phyloP scores from a whole-genome alignment of 2,113 vertebrate species.

The Struthio camelus region DNA sequence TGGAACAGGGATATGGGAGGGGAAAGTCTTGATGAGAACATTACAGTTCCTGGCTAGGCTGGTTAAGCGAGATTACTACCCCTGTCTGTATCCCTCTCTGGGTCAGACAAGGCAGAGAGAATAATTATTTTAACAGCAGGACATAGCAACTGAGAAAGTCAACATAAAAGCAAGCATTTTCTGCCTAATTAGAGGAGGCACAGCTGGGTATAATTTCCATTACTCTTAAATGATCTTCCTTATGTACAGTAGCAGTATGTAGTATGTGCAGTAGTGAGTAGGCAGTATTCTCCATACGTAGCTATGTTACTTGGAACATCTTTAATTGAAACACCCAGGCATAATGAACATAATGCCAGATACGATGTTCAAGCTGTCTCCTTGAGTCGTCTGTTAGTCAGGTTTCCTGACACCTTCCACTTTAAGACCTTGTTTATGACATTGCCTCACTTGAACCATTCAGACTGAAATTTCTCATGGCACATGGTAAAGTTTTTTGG shows the following conservation, averaged over 20 bases:
- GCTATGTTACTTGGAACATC: not conserved
- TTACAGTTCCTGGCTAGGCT: not conserved
- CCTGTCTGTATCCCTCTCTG: not conserved
- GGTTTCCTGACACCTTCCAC: not conserved
- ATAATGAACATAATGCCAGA: not conserved
- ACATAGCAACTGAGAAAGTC: not conserved
- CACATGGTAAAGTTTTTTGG: not conserved
- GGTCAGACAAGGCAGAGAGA: not conserved
- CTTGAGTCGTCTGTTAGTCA: not conserved
- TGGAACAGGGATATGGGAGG: not conserved
- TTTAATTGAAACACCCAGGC: not conserved
- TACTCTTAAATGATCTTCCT: not conserved
- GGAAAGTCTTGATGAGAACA: not conserved
- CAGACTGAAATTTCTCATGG: not conserved
- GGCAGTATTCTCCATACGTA: not conserved
- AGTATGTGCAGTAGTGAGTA: not conserved
- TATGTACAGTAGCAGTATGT: not conserved
- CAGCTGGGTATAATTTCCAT: not conserved
- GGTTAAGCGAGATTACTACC: conserved; percentile 10
- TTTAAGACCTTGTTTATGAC: not conserved
- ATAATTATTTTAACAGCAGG: conserved; percentile 14
- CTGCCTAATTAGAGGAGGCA: not conserved
- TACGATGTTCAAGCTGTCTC: not conserved
- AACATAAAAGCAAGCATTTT: conserved; percentile 7
- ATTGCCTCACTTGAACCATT: not conserved